These are phyloP conservation scores for Borostomias antarcticus DNA, from an alignment of 2,797 vertebrate species.

Conservation along the genomic window DNA sequence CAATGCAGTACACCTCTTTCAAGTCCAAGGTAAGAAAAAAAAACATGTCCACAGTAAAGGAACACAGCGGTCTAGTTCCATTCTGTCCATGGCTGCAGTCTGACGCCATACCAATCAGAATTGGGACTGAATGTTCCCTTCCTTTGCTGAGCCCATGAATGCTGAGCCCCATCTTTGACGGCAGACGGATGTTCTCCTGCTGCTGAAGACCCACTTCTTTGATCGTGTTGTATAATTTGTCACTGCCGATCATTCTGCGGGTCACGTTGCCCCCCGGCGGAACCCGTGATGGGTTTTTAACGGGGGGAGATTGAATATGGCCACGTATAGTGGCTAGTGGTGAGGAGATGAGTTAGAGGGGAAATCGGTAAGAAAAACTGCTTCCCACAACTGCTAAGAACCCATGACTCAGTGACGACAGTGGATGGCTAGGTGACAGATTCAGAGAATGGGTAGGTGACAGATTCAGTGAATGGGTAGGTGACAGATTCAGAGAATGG, in stretches of 20 bases:
- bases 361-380: too few species aligned
- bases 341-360: too few species aligned
- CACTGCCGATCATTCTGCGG: constrained; percentile 28
- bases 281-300: constrained; percentile 44
- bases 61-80: too few species aligned
- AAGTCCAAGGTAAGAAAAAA: too few species aligned
- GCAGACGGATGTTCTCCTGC: constrained; percentile 13
- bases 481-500: too few species aligned
- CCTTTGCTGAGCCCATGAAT: constrained; percentile 30
- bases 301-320: constrained; percentile 16
- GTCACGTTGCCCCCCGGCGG: constrained; percentile 35
- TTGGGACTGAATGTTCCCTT: background rate
- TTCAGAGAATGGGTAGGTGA: too few species aligned
- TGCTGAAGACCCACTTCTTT: constrained; percentile 32
- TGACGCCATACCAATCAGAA: constrained; percentile 16
- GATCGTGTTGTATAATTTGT: constrained; percentile 41
- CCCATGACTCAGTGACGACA: too few species aligned
- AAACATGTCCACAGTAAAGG: too few species aligned
- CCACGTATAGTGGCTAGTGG: background rate
- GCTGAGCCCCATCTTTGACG: background rate
- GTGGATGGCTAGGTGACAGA: too few species aligned
- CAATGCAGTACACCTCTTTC: background rate
- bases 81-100: constrained; percentile 2
- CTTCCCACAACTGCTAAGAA: too few species aligned
- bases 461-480: too few species aligned